Base-by-base conservation (phyloP, 1,140 invertebrate species). In the Lethrus apterus region DNA sequence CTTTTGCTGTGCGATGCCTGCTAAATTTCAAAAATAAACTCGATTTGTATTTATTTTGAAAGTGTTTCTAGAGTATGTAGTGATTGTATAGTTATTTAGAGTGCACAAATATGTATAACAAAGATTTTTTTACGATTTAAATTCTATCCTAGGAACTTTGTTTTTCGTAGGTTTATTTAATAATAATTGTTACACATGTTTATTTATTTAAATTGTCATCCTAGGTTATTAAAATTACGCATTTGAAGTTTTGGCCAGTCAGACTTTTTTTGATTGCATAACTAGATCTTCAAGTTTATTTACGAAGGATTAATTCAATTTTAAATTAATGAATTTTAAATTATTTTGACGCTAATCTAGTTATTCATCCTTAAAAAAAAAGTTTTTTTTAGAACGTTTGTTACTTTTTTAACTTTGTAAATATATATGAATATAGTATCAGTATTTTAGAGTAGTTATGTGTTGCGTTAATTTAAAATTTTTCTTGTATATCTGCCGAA, bases 401-500 rank as follows among this genome's bases (percentile, higher is more conserved):
- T 19, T 44, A 13, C 11, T 31, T 15, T 14, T 32, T 3, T 21
- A 46, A n/a, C 9, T 41, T 47, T 54, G 52, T 54, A 53, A 50
- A 56, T 56, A 52, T 34, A 34, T 43, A 46, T 50, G 51, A 50
- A 56, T 33, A 50, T 50, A 57, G 55, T 43, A 52, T 46, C 55
- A 57, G 55, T 57, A 57, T 57, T 56, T 50, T 50, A 54, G 52
- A 44, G n/a, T 57, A 57, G 48, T 43, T 46, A 46, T 50, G 55
- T 57, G 55, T 46, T 50, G 33, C 14, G 21, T 24, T 46, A 49
- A 44, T 57, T 54, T 47, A 50, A 51, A 49, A 40, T 43, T 35
- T 52, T 46, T 52, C 51, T 56, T 58, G 54, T 58, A 56, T 55
- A 56, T 56, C 44, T 56, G 50, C 54, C 50, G n/a, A 56, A 59